Percentiles rank a stretch among this genome's conserved stretches.
phyloP scores from a whole-genome alignment of 2,888 invertebrate species.

The Cryptocheilus praepositus region DNA sequence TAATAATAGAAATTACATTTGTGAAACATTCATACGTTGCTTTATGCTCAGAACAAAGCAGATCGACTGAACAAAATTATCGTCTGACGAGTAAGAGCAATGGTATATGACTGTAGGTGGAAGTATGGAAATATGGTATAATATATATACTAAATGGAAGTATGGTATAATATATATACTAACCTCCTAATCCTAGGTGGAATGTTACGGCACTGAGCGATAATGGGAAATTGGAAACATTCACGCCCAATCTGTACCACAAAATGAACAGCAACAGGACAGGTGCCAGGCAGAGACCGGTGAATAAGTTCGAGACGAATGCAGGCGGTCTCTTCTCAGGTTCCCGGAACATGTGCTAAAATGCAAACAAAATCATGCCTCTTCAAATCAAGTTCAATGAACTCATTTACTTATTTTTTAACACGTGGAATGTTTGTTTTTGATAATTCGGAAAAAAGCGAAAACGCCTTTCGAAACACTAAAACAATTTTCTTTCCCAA shows the following conservation, averaged over 20 bases:
- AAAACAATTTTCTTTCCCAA: slow-evolving; percentile 65
- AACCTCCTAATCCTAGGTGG: slow-evolving; percentile 91
- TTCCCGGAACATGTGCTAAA: slow-evolving; percentile 89
- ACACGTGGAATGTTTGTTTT: slow-evolving; percentile 29
- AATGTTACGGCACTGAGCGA: slow-evolving; percentile 90
- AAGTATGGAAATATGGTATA: neutral
- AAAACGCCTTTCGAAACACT: neutral
- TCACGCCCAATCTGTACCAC: slow-evolving; percentile 92
- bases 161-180: slow-evolving; percentile 48
- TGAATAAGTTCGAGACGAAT: slow-evolving; percentile 92
- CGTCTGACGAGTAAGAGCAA: slow-evolving; percentile 64
- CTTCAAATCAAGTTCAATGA: neutral
- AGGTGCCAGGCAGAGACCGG: slow-evolving; percentile 87
- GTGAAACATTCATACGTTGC: slow-evolving; percentile 68
- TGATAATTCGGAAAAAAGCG: neutral
- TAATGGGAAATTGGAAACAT: slow-evolving; percentile 88
- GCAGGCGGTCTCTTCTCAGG: slow-evolving; percentile 94
- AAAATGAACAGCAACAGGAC: slow-evolving; percentile 87
- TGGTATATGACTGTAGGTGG: slow-evolving; percentile 9
- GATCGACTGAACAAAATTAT: slow-evolving; percentile 39
- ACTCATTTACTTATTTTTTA: slow-evolving; percentile 13
- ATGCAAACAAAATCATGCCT: slow-evolving; percentile 18
- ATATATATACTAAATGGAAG: slow-evolving; percentile 64
- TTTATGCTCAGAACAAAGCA: slow-evolving; percentile 66
- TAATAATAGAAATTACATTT: slow-evolving; percentile 47